Base-by-base conservation (phyloP, 2,113 vertebrate genomes). In the Psammodynastes pulverulentus region DNA sequence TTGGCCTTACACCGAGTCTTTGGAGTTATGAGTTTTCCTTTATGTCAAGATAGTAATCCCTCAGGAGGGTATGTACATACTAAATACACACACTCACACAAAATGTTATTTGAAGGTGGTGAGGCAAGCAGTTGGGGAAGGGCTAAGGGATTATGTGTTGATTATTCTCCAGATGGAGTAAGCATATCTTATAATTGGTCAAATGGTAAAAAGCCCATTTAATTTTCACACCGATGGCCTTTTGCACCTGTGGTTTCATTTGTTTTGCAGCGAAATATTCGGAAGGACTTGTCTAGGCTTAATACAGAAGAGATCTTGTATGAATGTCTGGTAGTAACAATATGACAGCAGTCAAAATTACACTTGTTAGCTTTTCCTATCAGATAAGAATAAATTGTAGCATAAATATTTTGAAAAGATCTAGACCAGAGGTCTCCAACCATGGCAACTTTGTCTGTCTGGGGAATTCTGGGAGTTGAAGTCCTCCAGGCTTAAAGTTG, bases 151-250 rank as follows among this genome's bases (percentile, higher is more conserved):
- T 93, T 91, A 93, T 52, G 79, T 85, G 90, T 84, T 92, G 93
- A 90, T 95, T 92, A 90, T 95, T 91, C 92, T 95, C 23, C 56
- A 58, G 90, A 94, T 93, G 87, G 93, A 54, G 90, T 93, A 94
- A 93, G 53, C 93, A 94, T 94, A 90, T 95, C 90, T 52, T 7
- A 1, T 95, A 96, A 96, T 7, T 94, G 95, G 96, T 49, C 96
- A 95, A 95, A 87, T 93, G 84, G 93, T 0, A 0, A 93, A 91
- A 51, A 89, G 91, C 84, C 62, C 67, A 91, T 88, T 89, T 95
- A 90, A 91, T 94, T 89, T 91, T 92, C n/a, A 0, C 84, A 53
- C 26, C 34, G 5, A 0, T 2, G 0, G 39, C 90, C 2, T 0
- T 87, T 92, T 95, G 0, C n/a, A 45, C 89, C 58, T 94, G 46